Percentiles rank a stretch among this genome's conserved stretches.
These are phyloP conservation scores for Spinus olivaceus DNA, from an alignment of 2,797 vertebrate genomes.

Conservation along the genomic window DNA sequence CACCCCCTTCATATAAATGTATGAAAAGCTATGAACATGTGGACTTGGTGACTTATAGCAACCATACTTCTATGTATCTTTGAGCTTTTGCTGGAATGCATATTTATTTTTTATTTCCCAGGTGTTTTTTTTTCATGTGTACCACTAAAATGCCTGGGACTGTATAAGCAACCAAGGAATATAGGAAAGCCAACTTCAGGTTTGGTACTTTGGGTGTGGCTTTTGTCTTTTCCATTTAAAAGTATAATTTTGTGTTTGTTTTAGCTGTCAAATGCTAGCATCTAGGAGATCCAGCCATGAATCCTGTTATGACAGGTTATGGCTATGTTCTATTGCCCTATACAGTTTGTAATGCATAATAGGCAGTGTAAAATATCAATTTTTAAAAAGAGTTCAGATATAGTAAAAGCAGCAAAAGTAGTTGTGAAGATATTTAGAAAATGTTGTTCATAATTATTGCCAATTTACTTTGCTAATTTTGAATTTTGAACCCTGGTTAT, in stretches of 20 bases:
- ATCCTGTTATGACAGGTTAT: background rate
- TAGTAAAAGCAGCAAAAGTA: background rate
- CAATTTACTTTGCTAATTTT: background rate
- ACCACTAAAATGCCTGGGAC: rapidly evolving
- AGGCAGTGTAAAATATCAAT: background rate
- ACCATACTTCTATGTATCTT: background rate
- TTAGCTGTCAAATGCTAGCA: background rate
- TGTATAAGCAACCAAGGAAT: background rate
- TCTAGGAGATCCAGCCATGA: background rate
- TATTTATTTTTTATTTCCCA: background rate
- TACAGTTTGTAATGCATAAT: background rate
- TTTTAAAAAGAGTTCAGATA: background rate
- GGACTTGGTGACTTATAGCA: background rate
- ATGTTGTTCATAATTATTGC: background rate
- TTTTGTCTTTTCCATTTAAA: rapidly evolving
- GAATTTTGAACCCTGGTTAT: background rate
- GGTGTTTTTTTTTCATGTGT: background rate
- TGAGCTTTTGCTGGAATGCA: background rate
- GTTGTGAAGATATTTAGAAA: background rate
- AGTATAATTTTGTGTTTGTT: background rate
- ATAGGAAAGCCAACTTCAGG: background rate
- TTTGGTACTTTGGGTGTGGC: rapidly evolving
- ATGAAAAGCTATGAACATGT: background rate
- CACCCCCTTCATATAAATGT: background rate
- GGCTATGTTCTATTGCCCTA: background rate